Percentiles rank a stretch among this genome's conserved stretches.
Evolutionary conservation across 2,888 invertebrate genomes (phyloP).

Genomic region (Tanypteryx hageni): DNA sequence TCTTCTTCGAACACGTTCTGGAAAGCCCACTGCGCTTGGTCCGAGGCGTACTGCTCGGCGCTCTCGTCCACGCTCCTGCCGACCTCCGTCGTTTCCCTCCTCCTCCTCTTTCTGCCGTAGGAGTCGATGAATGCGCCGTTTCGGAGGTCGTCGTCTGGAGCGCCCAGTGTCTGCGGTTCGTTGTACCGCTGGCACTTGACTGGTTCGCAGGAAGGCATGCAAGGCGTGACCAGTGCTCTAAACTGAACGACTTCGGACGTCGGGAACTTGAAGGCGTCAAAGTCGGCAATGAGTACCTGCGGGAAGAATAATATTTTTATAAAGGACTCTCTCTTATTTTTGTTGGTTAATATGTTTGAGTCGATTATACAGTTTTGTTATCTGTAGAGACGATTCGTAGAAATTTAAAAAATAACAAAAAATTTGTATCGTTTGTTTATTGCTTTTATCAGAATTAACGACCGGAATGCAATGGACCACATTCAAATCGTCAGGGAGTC

Average conservation of each 20-base stretch:
- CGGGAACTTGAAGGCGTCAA: slow-evolving; percentile 97
- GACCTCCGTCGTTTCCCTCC: slow-evolving; percentile 71
- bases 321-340: background rate
- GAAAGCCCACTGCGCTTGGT: slow-evolving; percentile 38
- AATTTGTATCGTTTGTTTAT: no score
- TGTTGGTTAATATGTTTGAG: background rate
- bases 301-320: slow-evolving; percentile 71
- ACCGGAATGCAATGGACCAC: no score
- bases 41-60: slow-evolving; percentile 17
- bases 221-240: slow-evolving; percentile 95
- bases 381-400: background rate
- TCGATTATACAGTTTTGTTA: background rate
- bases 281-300: slow-evolving; percentile 90
- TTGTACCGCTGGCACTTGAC: slow-evolving; percentile 85
- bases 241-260: slow-evolving; percentile 96
- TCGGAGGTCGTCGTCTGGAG: slow-evolving; percentile 72
- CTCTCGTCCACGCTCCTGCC: slow-evolving; percentile 35
- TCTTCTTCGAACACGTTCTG: slow-evolving; percentile 54
- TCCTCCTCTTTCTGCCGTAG: slow-evolving; percentile 78
- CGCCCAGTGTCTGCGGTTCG: slow-evolving; percentile 23
- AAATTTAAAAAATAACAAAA: no score
- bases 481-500: no score
- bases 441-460: no score
- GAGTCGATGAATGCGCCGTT: slow-evolving; percentile 72
- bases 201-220: slow-evolving; percentile 95